A percentile compares a stretch with the other conserved stretches of the same genome.
phyloP scores from a whole-genome alignment of 2,113 vertebrate genomes.

The Trematocara zebra region DNA sequence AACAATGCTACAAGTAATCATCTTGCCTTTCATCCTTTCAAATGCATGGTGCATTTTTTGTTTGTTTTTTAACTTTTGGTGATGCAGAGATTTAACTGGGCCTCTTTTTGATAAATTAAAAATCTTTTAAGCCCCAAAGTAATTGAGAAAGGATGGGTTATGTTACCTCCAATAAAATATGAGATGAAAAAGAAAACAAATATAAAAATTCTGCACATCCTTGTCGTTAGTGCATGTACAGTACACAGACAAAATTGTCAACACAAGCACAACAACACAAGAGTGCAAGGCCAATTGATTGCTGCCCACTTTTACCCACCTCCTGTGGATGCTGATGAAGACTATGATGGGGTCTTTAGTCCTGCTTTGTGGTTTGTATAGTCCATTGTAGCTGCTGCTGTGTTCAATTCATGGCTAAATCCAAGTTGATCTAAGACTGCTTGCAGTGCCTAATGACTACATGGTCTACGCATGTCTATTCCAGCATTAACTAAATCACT shows the following conservation, averaged over 20 bases:
- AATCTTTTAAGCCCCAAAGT: background rate
- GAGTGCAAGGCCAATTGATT: background rate
- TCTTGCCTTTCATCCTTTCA: background rate
- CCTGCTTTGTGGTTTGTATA: slow-evolving; percentile 4
- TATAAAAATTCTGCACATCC: background rate
- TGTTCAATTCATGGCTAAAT: background rate
- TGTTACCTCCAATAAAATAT: background rate
- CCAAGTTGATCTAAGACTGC: background rate
- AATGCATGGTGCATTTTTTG: background rate
- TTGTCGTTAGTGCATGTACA: background rate
- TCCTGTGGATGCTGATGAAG: slow-evolving; percentile 12
- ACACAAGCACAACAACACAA: background rate
- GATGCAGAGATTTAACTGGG: background rate
- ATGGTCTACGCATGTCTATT: background rate
- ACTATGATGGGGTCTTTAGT: background rate
- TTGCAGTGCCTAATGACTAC: background rate
- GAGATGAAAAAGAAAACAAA: background rate
- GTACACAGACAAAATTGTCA: background rate
- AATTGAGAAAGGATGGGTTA: background rate
- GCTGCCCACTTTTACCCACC: slow-evolving; percentile 40
- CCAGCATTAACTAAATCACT: background rate
- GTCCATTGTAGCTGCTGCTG: slow-evolving; percentile 6
- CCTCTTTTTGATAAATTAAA: background rate
- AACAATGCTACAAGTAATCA: background rate
- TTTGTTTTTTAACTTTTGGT: background rate